Evolutionary conservation across 2,113 vertebrate species (phyloP).

Genomic region (Camarhynchus parvulus): DNA sequence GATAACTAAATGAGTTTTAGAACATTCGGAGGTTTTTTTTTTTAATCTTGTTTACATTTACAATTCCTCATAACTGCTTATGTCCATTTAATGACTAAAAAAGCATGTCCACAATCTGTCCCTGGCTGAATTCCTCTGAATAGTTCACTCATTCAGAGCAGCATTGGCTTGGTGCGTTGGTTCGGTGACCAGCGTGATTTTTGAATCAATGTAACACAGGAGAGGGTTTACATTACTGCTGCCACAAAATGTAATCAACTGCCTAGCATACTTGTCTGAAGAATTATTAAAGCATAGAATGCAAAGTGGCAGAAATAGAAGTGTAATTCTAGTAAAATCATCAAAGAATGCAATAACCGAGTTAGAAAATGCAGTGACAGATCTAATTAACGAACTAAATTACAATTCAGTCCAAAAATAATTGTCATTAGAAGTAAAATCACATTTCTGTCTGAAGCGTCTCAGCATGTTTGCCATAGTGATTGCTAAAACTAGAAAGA

Average conservation of each 20-base stretch:
- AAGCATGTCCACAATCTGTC: conserved; percentile 2
- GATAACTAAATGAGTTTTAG: background rate
- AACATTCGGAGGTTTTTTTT: background rate
- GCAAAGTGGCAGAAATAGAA: conserved; percentile 44
- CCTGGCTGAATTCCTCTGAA: conserved; percentile 27
- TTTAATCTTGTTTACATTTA: background rate
- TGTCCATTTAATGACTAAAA: conserved; percentile 27
- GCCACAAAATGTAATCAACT: conserved; percentile 41
- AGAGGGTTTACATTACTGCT: conserved; percentile 15
- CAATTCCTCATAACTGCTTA: background rate
- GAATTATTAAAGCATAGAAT: conserved; percentile 57
- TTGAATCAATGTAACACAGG: conserved; percentile 4
- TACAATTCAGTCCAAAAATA: conserved; percentile 51
- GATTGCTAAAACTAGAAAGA: conserved; percentile 9
- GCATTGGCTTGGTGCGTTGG: background rate
- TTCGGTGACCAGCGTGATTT: conserved; percentile 21
- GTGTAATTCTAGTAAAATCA: conserved; percentile 37
- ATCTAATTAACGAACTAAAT: conserved; percentile 65
- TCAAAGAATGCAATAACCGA: conserved; percentile 26
- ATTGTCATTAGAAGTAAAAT: conserved; percentile 59
- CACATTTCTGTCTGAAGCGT: conserved; percentile 40
- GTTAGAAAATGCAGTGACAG: conserved; percentile 54
- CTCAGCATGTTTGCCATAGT: conserved; percentile 10
- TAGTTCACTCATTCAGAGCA: background rate
- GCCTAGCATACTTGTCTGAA: conserved; percentile 34